Evolutionary conservation across 2,113 vertebrate species (phyloP).

Genomic region (Tympanuchus pallidicinctus): DNA sequence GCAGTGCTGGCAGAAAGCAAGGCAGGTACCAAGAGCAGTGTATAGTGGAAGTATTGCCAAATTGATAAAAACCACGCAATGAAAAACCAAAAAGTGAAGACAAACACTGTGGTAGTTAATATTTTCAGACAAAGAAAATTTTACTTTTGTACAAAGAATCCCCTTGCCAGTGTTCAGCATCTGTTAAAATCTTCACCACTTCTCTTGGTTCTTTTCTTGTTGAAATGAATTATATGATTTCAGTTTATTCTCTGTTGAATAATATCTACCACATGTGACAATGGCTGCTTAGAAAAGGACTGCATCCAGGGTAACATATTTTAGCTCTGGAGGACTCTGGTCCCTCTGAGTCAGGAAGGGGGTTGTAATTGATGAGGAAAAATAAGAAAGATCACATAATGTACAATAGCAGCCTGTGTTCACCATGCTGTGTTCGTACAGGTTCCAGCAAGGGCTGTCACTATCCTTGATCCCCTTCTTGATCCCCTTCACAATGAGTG

Average conservation of each 20-base stretch:
- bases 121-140: background rate
- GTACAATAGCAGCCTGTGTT: conserved; percentile 49
- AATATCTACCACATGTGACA: conserved; percentile 42
- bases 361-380: conserved; percentile 49
- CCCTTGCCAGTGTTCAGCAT: background rate
- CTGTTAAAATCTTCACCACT: conserved; percentile 52
- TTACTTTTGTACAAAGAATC: background rate
- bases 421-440: background rate
- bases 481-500: background rate
- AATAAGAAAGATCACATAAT: background rate
- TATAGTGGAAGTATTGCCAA: background rate
- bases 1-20: background rate
- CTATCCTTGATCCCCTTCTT: background rate
- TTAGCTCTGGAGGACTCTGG: background rate
- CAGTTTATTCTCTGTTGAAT: conserved; percentile 43
- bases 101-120: background rate
- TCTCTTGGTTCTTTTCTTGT: background rate
- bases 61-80: background rate
- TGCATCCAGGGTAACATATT: background rate
- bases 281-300: conserved; percentile 18
- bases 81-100: background rate
- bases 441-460: background rate
- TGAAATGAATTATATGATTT: conserved; percentile 40
- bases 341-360: conserved; percentile 27
- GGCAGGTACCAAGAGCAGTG: background rate